Evolutionary conservation across 2,797 vertebrate genomes (phyloP).

Genomic region (Delichon dasypus): DNA sequence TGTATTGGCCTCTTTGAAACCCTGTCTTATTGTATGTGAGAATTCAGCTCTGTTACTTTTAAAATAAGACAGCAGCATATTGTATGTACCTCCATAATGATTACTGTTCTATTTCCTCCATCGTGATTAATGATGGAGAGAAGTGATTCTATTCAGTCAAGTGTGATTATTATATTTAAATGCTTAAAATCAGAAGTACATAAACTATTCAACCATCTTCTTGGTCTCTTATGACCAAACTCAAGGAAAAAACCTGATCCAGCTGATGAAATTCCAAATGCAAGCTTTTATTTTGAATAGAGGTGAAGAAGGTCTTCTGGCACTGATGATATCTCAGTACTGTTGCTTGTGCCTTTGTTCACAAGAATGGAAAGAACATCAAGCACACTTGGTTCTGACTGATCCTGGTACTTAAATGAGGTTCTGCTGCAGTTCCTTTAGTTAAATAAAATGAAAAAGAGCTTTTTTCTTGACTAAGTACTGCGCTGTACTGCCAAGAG

Average conservation of each 20-base stretch:
- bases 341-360: not conserved
- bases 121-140: not conserved
- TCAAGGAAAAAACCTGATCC: not conserved
- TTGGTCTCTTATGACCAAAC: not conserved
- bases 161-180: not conserved
- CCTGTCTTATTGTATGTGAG: not conserved
- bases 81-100: not conserved
- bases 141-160: not conserved
- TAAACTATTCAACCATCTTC: not conserved
- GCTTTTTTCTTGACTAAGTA: not conserved
- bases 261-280: not conserved
- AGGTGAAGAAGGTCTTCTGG: constrained; percentile 7
- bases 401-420: not conserved
- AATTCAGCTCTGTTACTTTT: not conserved
- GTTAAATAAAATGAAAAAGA: not conserved
- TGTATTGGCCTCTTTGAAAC: not conserved
- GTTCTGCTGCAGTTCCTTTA: not conserved
- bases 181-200: not conserved
- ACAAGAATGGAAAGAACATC: not conserved
- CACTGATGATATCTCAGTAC: not conserved
- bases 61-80: not conserved
- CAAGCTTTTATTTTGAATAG: not conserved
- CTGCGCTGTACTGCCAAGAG: not conserved
- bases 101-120: not conserved
- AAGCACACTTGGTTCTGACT: not conserved